Evolutionary conservation across 2,113 vertebrate species (phyloP), one percentile per base, ranked within the genome.

Genomic region (Platysteira castanea): DNA sequence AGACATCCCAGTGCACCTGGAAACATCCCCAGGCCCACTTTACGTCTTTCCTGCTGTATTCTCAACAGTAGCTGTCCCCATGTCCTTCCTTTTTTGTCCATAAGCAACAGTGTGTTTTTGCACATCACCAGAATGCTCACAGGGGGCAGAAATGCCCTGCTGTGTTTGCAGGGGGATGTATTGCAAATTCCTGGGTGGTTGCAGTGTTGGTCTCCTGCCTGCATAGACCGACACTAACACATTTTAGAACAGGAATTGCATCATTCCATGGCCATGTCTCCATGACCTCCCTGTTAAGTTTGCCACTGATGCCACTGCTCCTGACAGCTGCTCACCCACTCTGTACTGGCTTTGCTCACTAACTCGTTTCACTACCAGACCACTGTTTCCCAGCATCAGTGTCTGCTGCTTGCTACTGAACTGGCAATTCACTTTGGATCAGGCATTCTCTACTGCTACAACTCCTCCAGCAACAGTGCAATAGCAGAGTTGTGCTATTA

Each of bases 341-440:
- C 2, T 21, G 14, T 42, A 3, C 61, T 90, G 92, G 35, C 82
- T 88, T 42, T 96, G 47, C 82, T 93, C 44, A 9, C 63, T 54
- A 30, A 22, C 44, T 68, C 27, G 1, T 81, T 92, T 84, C 71
- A 81, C 60, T 42, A 15, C 56, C 11, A 47, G 33, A 28, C 64
- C 70, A 23, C 63, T 70, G 63, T 57, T 94, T 54, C 71, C 75
- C 73, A 91, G 67, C 41, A 52, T n/a, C 87, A 70, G 68, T 75
- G 64, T 53, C 33, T 84, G 70, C 87, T 87, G 52, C 84, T 93
- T 90, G 90, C 95, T 97, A 96, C 95, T 81, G 90, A 96, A 18
- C 90, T 97, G 93, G 93, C 75, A 84, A 15, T 75, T 75, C 57
- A 33, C 22, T 80, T 59, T 96, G 96, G 71, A 88, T 86, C 75